Evolutionary conservation across 2,113 vertebrate species (phyloP).

Genomic region (Salminus brasiliensis): DNA sequence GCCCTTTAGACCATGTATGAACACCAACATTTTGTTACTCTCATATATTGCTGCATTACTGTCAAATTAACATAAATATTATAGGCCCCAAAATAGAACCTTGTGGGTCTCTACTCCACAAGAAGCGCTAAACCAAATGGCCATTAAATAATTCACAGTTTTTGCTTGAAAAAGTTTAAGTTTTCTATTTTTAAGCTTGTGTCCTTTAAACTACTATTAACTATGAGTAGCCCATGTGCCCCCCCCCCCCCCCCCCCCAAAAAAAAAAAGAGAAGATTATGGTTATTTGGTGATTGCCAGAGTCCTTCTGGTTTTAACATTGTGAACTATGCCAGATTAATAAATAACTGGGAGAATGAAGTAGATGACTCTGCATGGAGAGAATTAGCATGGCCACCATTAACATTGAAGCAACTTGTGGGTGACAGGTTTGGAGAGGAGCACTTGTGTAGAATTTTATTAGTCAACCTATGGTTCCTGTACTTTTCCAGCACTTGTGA

Average conservation of each 20-base stretch:
- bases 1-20: no score
- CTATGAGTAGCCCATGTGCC: not conserved
- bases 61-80: no score
- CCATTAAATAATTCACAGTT: no score
- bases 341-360: conserved; percentile 23
- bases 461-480: conserved; percentile 15
- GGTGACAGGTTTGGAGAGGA: conserved; percentile 19
- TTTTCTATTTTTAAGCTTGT: no score
- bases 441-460: conserved; percentile 34
- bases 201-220: not conserved
- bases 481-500: not conserved
- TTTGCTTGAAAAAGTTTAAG: no score
- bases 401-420: conserved; percentile 26
- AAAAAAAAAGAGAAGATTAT: no score
- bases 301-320: not conserved
- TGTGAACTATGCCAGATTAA: conserved; percentile 24
- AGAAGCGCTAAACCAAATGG: no score
- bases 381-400: conserved; percentile 28
- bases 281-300: no score
- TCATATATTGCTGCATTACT: no score
- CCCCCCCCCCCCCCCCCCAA: not conserved
- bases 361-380: conserved; percentile 11
- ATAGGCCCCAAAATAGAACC: no score
- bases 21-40: no score
- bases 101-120: no score